Percentiles rank a stretch among this genome's conserved stretches.
These are phyloP conservation scores for Eumeta japonica DNA, from an alignment of 1,140 invertebrate species.

Conservation along the genomic window DNA sequence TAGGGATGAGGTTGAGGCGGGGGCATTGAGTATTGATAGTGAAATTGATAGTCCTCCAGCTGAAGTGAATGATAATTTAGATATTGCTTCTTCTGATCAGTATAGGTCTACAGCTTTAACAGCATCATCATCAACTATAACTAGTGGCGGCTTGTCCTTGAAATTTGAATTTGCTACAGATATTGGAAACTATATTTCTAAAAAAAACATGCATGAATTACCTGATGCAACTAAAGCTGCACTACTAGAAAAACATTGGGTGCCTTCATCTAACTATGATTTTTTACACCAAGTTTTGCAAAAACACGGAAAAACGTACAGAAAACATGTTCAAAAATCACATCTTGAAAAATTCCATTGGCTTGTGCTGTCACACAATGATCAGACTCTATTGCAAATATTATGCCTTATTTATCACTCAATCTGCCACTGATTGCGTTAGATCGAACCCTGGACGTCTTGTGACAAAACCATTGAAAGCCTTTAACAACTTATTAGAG, in stretches of 20 bases:
- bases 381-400: conserved; percentile 3
- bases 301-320: conserved; percentile 1
- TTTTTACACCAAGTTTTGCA: not conserved
- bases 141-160: not conserved
- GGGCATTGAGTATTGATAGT: not conserved
- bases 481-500: conserved; percentile 1
- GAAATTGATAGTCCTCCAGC: conserved; percentile 1
- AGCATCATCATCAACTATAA: not conserved
- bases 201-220: not conserved
- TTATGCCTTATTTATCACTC: not conserved
- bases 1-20: not conserved
- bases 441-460: conserved; percentile 4
- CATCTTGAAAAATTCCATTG: conserved; percentile 3
- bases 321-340: conserved; percentile 1
- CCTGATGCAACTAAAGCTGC: conserved; percentile 1
- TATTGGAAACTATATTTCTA: conserved; percentile 1
- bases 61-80: not conserved
- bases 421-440: no score
- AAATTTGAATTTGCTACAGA: conserved; percentile 1
- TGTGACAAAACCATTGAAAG: not conserved
- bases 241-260: conserved; percentile 1
- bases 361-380: not conserved
- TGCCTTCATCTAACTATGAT: not conserved
- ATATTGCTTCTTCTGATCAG: conserved; percentile 2
- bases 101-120: conserved; percentile 2